These are phyloP conservation scores for Gallinago nigripennis DNA, from an alignment of 2,797 vertebrate genomes.

Conservation along the genomic window DNA sequence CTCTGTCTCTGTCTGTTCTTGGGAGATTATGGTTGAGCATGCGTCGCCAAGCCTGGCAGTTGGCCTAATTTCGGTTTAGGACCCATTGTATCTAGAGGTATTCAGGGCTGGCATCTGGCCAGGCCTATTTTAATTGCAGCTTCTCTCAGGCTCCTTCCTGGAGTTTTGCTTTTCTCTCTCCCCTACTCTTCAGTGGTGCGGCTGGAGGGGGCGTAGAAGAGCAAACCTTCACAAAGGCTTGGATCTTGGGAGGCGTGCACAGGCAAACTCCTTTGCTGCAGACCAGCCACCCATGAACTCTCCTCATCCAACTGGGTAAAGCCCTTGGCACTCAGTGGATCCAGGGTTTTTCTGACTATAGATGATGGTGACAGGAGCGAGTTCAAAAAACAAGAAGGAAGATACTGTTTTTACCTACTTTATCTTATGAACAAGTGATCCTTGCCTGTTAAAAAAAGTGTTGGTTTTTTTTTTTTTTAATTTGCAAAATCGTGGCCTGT, in stretches of 20 bases:
- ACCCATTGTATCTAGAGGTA: constrained; percentile 58
- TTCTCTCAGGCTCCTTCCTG: constrained; percentile 64
- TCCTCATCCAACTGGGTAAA: background rate
- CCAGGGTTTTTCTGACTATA: background rate
- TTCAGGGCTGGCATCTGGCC: constrained; percentile 49
- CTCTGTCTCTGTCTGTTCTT: constrained; percentile 26
- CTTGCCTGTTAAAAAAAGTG: background rate
- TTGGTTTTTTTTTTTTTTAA: background rate
- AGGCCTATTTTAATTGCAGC: constrained; percentile 62
- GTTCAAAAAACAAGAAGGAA: background rate
- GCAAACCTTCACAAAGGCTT: constrained; percentile 4
- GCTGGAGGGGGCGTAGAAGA: constrained; percentile 36
- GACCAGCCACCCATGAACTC: constrained; percentile 16
- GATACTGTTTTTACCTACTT: background rate
- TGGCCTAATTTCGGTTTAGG: constrained; percentile 67
- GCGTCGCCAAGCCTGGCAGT: constrained; percentile 14
- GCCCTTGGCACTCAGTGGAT: background rate
- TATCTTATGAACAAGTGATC: background rate
- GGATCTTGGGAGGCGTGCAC: background rate
- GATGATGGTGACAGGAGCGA: background rate
- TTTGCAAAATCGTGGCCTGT: background rate
- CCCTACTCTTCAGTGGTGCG: background rate
- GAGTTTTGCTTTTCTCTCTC: constrained; percentile 30
- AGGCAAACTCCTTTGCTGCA: background rate
- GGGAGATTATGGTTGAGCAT: constrained; percentile 37